These are phyloP conservation scores for Oikopleura dioica DNA, from an alignment of 23 tunicate genomes.

Conservation along the genomic window DNA sequence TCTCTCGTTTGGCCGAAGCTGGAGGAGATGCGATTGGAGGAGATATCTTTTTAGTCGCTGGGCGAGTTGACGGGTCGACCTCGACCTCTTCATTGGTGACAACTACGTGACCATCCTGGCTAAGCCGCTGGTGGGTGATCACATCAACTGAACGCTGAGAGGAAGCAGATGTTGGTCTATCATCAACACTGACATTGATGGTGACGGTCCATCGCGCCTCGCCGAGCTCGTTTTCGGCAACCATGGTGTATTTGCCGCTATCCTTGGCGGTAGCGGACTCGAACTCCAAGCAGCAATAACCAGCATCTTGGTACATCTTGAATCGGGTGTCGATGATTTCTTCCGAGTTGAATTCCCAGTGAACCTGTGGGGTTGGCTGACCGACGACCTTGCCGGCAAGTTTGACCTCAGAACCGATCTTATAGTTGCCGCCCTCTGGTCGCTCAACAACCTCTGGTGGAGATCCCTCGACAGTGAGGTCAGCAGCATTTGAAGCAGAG, in stretches of 20 bases:
- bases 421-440: background rate
- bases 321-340: constrained; percentile 17
- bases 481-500: constrained; percentile 38
- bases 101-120: background rate
- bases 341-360: constrained; percentile 22
- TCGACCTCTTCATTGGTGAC: background rate
- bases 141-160: background rate
- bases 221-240: constrained; percentile 73
- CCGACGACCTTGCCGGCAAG: background rate
- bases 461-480: constrained; percentile 65
- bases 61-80: background rate
- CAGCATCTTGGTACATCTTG: constrained; percentile 14
- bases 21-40: background rate
- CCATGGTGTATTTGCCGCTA: constrained; percentile 38
- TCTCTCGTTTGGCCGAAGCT: background rate
- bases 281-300: constrained; percentile 19
- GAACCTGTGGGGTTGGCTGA: background rate
- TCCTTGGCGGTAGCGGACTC: constrained; percentile 13
- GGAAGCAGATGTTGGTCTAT: background rate
- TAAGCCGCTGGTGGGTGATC: background rate
- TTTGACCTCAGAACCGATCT: background rate
- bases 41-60: background rate
- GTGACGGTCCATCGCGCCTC: constrained; percentile 29
- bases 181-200: background rate
- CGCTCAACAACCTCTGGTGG: constrained; percentile 8